Base-by-base conservation (phyloP, 2,888 invertebrate species). In the Drosophila ustulata region DNA sequence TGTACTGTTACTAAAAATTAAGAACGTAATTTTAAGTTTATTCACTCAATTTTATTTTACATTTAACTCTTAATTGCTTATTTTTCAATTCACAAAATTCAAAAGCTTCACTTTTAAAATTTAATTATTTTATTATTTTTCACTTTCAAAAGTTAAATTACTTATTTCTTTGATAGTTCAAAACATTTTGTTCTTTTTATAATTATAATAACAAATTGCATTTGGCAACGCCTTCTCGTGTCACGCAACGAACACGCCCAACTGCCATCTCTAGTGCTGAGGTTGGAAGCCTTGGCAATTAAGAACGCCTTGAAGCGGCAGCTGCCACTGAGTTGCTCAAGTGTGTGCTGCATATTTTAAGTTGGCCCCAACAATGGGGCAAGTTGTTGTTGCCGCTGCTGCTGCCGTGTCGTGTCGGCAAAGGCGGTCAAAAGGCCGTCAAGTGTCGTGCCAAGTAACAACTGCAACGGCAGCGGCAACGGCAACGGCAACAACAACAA, bases 371-470 rank as follows among this genome's bases (percentile, higher is more conserved):
- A 73, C 76, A 77, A 63, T 47, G 59, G 3, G n/a, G 52, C 59
- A 47, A 47, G 23, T 58, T 51, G 50, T 34, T 64, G 30, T 50
- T 58, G 58, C 11, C n/a, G 5, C 37, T 58, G 34, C 13, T 51
- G 51, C 13, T 41, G 58, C 47, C 41, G 79, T 59, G 79, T 59
- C 67, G 57, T 59, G 64, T 62, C 58, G 65, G 52, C 65, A 76
- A 82, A 78, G 83, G 76, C 82, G 86, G 86, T 82, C 83, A 82
- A 82, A 82, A 83, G 82, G 81, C 78, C 80, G 77, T 81, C 87
- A 80, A 83, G 83, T 77, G 83, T 70, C 70, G 74, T 70, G 69
- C 63, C 67, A 77, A 71, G 68, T 66, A 64, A 64, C 63, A 68
- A 64, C 57, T 56, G 57, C 39, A 59, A 47, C 49, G 3, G 11